Conservation (phyloP, 2,888 invertebrate genomes). For the Oscheius sp. region DNA sequence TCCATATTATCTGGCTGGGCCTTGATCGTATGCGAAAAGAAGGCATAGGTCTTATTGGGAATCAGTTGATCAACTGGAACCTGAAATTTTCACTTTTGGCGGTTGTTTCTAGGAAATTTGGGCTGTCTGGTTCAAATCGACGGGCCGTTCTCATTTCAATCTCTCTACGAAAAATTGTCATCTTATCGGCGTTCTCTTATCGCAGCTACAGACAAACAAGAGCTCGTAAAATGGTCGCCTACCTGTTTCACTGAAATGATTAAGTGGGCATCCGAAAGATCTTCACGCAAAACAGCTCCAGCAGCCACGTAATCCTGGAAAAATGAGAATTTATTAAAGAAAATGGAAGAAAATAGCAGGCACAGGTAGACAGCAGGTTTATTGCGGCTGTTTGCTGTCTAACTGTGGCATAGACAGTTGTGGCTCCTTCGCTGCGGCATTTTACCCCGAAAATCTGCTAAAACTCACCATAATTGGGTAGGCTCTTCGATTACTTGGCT, state of each 20-base stretch:
- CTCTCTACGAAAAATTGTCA: neutral
- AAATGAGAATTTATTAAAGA: neutral
- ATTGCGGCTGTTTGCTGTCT: no score
- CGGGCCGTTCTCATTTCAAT: neutral
- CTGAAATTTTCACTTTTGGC: conserved; percentile 31
- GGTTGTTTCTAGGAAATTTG: neutral
- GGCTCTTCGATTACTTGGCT: conserved; percentile 95
- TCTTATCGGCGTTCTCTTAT: no score
- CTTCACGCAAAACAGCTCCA: conserved; percentile 93
- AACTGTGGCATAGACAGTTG: no score
- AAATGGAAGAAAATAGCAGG: neutral
- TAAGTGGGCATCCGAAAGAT: conserved; percentile 92
- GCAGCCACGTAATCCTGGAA: conserved; percentile 87
- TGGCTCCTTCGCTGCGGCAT: neutral
- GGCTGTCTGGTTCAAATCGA: no score
- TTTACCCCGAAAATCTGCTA: neutral
- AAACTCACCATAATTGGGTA: conserved; percentile 89
- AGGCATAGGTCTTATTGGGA: conserved; percentile 95
- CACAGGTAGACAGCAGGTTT: no score
- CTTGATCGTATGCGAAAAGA: conserved; percentile 99
- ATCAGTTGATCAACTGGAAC: conserved; percentile 84
- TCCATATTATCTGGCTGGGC: conserved; percentile 99
- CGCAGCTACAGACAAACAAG: neutral
- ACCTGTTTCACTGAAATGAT: conserved; percentile 98
- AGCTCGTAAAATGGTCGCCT: neutral